Base-by-base conservation (phyloP, 2,888 invertebrate species). In the Dendrolimus houi region DNA sequence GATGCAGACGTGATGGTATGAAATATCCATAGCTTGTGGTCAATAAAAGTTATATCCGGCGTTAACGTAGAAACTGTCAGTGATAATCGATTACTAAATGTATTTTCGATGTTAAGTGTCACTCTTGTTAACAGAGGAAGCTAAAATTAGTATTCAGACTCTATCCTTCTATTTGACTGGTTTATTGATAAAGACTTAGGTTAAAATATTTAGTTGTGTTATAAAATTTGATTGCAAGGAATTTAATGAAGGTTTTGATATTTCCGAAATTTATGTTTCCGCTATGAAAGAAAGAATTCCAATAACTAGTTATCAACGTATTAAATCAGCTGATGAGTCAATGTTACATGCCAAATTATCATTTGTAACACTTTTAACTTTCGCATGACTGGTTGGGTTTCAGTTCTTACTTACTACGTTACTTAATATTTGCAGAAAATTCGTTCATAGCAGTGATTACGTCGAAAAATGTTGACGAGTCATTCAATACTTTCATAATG, bases 401-500 rank as follows among this genome's bases (percentile, higher is more conserved):
- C 9, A 13, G 29, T 29, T 55, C 7, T 40, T n/a, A n/a, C 7
- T 40, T n/a, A n/a, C 52, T 52, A 40, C 14, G 56, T 56, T 52
- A 56, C 41, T 56, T 41, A 56, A 56, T 53, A 53, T 53, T 54
- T 53, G 41, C 14, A 14, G 41, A 40, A 47, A 9, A 14, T 8
- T 41, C 52, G 29, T 29, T 12, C 40, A 9, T 40, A 29, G 40
- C 9, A n/a, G 17, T 52, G 53, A 41, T 17, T 55, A 53, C 55
- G 47, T 42, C 55, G 41, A 55, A 40, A 53, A 52, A 54, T n/a
- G 54, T 17, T 58, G 29, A 54, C 62, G 58, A 65, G 41, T 66
- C 58, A 67, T 58, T 58, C 54, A 60, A 57, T 61, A 64, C 64
- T 68, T 70, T 69, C 64, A 56, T 60, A 67, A 60, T 53, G 60